These are phyloP conservation scores for Tenebrio molitor DNA, from an alignment of 1,140 invertebrate species.

Conservation along the genomic window DNA sequence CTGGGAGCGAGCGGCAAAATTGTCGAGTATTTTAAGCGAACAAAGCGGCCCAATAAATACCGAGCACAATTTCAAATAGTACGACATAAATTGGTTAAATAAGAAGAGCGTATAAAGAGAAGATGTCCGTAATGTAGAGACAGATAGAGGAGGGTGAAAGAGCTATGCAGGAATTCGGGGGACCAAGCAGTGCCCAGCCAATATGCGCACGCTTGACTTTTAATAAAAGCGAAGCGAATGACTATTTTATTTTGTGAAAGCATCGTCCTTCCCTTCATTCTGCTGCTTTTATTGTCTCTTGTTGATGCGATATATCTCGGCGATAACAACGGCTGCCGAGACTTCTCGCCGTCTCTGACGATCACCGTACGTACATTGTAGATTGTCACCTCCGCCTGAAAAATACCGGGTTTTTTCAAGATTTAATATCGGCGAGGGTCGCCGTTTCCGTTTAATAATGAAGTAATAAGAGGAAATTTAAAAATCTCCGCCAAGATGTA, in stretches of 20 bases:
- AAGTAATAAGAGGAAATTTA: slow-evolving; percentile 41
- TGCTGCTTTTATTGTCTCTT: slow-evolving; percentile 51
- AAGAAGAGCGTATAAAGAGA: slow-evolving; percentile 60
- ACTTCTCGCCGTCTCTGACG: too few species aligned
- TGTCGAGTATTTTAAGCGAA: slow-evolving; percentile 50
- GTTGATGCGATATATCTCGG: slow-evolving; percentile 32
- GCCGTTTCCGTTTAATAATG: slow-evolving; percentile 22
- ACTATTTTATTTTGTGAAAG: slow-evolving; percentile 60
- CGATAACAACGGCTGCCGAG: not conserved
- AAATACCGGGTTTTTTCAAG: slow-evolving; percentile 3
- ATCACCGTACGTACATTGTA: too few species aligned
- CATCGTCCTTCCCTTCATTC: slow-evolving; percentile 41
- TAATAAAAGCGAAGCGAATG: slow-evolving; percentile 63
- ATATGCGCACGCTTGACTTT: slow-evolving; percentile 64
- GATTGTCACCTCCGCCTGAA: too few species aligned
- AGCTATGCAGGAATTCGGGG: slow-evolving; percentile 53
- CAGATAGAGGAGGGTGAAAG: slow-evolving; percentile 49
- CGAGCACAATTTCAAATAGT: slow-evolving; percentile 49
- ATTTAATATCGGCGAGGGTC: slow-evolving; percentile 27
- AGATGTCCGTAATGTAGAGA: slow-evolving; percentile 53
- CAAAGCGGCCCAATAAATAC: slow-evolving; percentile 47
- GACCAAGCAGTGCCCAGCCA: slow-evolving; percentile 49
- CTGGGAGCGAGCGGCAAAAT: not conserved
- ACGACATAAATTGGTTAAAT: slow-evolving; percentile 59
- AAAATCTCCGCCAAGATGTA: slow-evolving; percentile 24